Evolutionary conservation across 2,888 invertebrate species (phyloP), one percentile per base, ranked within the genome.

Genomic region (Tubulanus polymorphus): DNA sequence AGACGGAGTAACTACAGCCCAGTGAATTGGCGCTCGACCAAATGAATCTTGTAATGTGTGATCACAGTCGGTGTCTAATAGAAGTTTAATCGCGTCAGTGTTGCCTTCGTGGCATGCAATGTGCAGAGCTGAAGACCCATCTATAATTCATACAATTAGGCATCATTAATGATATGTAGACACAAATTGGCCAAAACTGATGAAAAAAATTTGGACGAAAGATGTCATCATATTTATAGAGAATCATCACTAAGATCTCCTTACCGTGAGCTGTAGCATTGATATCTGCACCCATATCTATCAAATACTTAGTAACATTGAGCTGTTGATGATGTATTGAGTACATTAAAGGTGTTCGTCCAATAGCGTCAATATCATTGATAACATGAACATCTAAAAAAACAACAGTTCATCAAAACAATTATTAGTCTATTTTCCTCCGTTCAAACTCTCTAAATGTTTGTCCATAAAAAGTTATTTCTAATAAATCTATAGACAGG

Each of bases 101-200:
- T 75, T 72, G n/a, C 70, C 70, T 55, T 76, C 73, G 57, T 74
- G 73, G 55, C 76, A 76, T 1, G 76, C 76, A 54, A 72, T 67
- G 60, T 78, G 78, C 25, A 76, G 60, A 18, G 75, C 73, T 29
- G 76, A 76, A 5, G 74, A 71, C n/a, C 76, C 76, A 70, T 77
- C 78, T 78, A 63, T 3, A 62, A 61, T 20, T 12, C 30, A 48
- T 10, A 25, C 18, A 58, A 49, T 18, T n/a, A 48, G n/a, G n/a
- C n/a, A n/a, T n/a, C n/a, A n/a, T n/a, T n/a, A n/a, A n/a, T n/a
- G n/a, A n/a, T n/a, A n/a, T n/a, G n/a, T n/a, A n/a, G n/a, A n/a
- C n/a, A n/a, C n/a, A n/a, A n/a, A n/a, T n/a, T n/a, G n/a, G n/a
- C n/a, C n/a, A n/a, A n/a, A n/a, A n/a, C n/a, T n/a, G n/a, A n/a